Base-by-base conservation (phyloP, 2,797 vertebrate genomes). In the Anomalospiza imberbis region DNA sequence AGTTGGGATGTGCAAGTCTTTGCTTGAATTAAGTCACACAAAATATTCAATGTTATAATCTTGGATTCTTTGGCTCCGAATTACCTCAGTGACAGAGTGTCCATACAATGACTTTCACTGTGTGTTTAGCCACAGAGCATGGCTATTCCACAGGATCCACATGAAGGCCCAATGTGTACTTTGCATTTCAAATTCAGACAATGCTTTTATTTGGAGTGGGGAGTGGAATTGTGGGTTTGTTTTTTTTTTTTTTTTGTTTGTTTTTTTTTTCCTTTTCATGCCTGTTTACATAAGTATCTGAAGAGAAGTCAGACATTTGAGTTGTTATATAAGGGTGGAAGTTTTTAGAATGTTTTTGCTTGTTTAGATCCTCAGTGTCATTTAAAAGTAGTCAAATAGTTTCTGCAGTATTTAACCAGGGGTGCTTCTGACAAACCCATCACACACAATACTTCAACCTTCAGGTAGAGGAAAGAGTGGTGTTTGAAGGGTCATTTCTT, bases 401-500 rank as follows among this genome's bases (percentile, higher is more conserved):
- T 86, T 93, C 78, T 75, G 19, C 54, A 68, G 28, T 42, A 38
- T 94, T 93, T 74, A 94, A 93, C 86, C 12, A 54, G 61, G 36
- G 31, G 5, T 79, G 42, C 36, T 91, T 26, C 79, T 93, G 50
- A 50, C 72, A 88, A 82, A 65, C 24, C 26, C 34, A 16, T 40
- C 85, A 50, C 48, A 78, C 51, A 44, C 13, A 71, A 26, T 31
- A 34, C n/a, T 82, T 85, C 74, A 95, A 1, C 80, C 63, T 72
- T 51, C 70, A 89, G 76, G 62, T 74, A 70, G 26, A 62, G 70
- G 53, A 78, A 81, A 85, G 53, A 85, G 20, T 48, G 57, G 50
- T 80, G 84, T 85, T 97, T 65, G 76, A 72, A 84, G 78, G 74
- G 58, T 91, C 72, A 92, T 95, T 95, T 90, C 84, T 81, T 67